Evolutionary conservation across 2,888 invertebrate genomes (phyloP), one percentile per base, ranked within the genome.

Genomic region (Melitaea athalia): DNA sequence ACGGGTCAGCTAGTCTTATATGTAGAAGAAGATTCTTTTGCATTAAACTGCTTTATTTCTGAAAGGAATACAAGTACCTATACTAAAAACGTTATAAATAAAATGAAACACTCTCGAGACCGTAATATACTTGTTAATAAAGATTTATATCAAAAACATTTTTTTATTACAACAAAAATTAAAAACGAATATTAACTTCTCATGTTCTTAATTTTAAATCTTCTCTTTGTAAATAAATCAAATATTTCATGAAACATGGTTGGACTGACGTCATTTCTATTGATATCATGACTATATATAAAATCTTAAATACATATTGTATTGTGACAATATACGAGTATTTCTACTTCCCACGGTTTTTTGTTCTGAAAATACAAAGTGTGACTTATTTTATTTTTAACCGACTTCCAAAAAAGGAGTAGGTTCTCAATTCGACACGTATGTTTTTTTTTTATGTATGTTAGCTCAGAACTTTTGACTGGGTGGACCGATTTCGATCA

Each of bases 361-460:
- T 49, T n/a, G n/a, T 49, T n/a, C 38, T 38, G 5, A n/a, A 14
- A 49, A 49, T n/a, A 49, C n/a, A 14, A 49, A 49, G 47, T 6
- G n/a, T 49, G 47, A 49, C n/a, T n/a, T 49, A 49, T n/a, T 49
- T 49, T 49, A 49, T 49, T 45, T 45, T 45, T 45, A 47, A 14
- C 14, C 14, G 14, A 5, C 14, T 12, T 14, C 5, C 4, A 47
- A 47, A 14, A 47, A 47, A 3, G 47, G 5, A 14, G 14, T 47
- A n/a, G n/a, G n/a, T n/a, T n/a, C n/a, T n/a, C n/a, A n/a, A n/a
- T n/a, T n/a, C n/a, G n/a, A n/a, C n/a, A n/a, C n/a, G n/a, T n/a
- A n/a, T n/a, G n/a, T n/a, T n/a, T n/a, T n/a, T n/a, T n/a, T n/a
- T n/a, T n/a, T n/a, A n/a, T n/a, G n/a, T n/a, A n/a, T n/a, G n/a